Evolutionary conservation across 2,888 invertebrate genomes (phyloP).

Genomic region (Tinea trinotella): DNA sequence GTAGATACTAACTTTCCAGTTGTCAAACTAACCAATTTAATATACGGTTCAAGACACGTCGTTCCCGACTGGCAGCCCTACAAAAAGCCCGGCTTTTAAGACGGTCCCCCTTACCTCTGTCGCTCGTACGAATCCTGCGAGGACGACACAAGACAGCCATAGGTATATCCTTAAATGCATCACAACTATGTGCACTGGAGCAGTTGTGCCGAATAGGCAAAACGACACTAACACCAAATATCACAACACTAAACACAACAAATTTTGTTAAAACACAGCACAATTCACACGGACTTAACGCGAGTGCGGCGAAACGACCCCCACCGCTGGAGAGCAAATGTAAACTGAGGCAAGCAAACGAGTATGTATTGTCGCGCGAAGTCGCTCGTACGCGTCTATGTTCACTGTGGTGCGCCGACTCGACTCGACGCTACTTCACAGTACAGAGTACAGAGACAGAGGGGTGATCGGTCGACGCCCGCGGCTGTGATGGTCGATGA

Average conservation of each 20-base stretch:
- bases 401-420: slow-evolving; percentile 44
- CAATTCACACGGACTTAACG: slow-evolving; percentile 57
- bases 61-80: slow-evolving; percentile 24
- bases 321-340: slow-evolving; percentile 44
- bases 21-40: slow-evolving; percentile 9
- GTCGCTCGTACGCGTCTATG: slow-evolving; percentile 40
- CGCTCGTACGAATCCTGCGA: slow-evolving; percentile 81
- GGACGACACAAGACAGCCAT: slow-evolving; percentile 80
- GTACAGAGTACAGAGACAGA: slow-evolving; percentile 32
- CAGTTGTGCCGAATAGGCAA: slow-evolving; percentile 37
- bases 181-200: slow-evolving; percentile 67
- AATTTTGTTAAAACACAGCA: slow-evolving; percentile 66
- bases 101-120: slow-evolving; percentile 78
- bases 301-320: slow-evolving; percentile 52
- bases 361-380: not conserved
- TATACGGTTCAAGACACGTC: slow-evolving; percentile 15
- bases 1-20: slow-evolving; percentile 25
- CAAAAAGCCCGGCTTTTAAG: slow-evolving; percentile 33
- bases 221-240: slow-evolving; percentile 53
- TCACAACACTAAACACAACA: slow-evolving; percentile 53
- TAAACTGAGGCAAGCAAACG: slow-evolving; percentile 61
- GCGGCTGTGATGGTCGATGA: slow-evolving; percentile 30
- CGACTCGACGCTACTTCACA: slow-evolving; percentile 45
- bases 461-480: slow-evolving; percentile 43
- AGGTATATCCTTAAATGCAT: slow-evolving; percentile 85